Percentiles rank a stretch among this genome's conserved stretches.
These are phyloP conservation scores for Drosophila heteroneura DNA, from an alignment of 2,888 invertebrate genomes.

Conservation along the genomic window DNA sequence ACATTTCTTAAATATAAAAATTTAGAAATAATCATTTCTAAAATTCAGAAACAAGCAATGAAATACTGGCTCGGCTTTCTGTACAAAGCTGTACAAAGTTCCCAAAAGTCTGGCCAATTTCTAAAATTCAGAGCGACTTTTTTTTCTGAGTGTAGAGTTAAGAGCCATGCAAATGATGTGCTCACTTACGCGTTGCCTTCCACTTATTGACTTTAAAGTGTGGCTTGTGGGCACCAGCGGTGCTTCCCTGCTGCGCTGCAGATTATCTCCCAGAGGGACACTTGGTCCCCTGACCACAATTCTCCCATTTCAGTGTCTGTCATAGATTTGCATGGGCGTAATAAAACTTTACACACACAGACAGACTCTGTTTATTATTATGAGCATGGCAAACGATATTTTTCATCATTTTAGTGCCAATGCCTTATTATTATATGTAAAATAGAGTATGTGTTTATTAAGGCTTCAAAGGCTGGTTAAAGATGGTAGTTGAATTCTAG, in stretches of 20 bases:
- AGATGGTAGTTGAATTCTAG: neutral
- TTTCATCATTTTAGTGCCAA: slow-evolving; percentile 14
- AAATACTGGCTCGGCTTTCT: neutral
- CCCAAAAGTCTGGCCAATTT: neutral
- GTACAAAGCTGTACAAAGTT: too few species aligned
- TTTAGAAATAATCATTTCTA: neutral
- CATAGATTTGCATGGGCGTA: slow-evolving; percentile 36
- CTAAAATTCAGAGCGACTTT: neutral
- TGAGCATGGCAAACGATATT: slow-evolving; percentile 6
- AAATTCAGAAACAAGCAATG: neutral
- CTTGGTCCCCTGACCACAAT: neutral
- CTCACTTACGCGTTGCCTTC: slow-evolving; percentile 53
- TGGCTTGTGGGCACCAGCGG: slow-evolving; percentile 43
- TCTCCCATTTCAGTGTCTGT: slow-evolving; percentile 10
- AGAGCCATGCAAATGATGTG: slow-evolving; percentile 62
- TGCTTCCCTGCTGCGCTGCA: slow-evolving; percentile 45
- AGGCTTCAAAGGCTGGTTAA: neutral
- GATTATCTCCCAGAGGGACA: slow-evolving; percentile 31
- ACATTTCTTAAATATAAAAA: neutral
- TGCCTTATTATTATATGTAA: slow-evolving; percentile 13
- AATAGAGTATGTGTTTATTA: neutral
- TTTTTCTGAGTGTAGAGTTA: slow-evolving; percentile 2
- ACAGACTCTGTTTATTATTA: slow-evolving; percentile 38
- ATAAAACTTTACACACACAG: slow-evolving; percentile 34
- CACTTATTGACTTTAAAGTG: slow-evolving; percentile 71